Base-by-base conservation (phyloP, 2,113 vertebrate genomes). In the Oceanites oceanicus region DNA sequence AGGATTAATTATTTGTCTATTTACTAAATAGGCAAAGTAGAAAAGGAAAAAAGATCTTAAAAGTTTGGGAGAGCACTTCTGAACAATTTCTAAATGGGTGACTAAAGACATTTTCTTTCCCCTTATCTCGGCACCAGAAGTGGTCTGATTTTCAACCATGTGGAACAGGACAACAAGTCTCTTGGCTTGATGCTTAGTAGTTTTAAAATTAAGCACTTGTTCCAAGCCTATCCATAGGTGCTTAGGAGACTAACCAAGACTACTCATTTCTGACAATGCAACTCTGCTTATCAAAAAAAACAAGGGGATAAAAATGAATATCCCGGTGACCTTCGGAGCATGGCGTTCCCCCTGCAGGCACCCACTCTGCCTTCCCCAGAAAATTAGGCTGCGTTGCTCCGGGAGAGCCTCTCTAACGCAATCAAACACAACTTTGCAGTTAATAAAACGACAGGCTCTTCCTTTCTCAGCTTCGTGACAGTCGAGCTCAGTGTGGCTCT, bases 391-490 rank as follows among this genome's bases (percentile, higher is more conserved):
- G 22, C 4, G 0, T 50, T 86, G 63, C 56, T 87, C 55, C 1
- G 0, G 86, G 61, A 95, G 52, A 95, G 73, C 67, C 74, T 92
- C 0, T 2, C 84, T 87, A 90, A 52, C 1, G 2, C 68, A 61
- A 78, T 68, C 91, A 92, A 72, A 78, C 26, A 67, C 1, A 0
- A 8, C 62, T 94, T 80, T 94, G 80, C 77, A 88, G 73, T 88
- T 91, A 86, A 90, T 92, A 82, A 94, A 96, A 85, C 0, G 5
- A 58, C 90, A 80, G 74, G 59, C 62, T 92, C 96, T 93, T 96
- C 93, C 93, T 96, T 88, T 75, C 90, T 66, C 45, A 88, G 87
- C 90, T 86, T 95, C 3, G 6, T 95, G 95, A 88, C 88, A 90
- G 91, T 94, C 22, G 3, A 92, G 63, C 90, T 95, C 75, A 55